Evolutionary conservation across 2,888 invertebrate species (phyloP), one percentile per base, ranked within the genome.

Genomic region (Apomyelois bistriatella): DNA sequence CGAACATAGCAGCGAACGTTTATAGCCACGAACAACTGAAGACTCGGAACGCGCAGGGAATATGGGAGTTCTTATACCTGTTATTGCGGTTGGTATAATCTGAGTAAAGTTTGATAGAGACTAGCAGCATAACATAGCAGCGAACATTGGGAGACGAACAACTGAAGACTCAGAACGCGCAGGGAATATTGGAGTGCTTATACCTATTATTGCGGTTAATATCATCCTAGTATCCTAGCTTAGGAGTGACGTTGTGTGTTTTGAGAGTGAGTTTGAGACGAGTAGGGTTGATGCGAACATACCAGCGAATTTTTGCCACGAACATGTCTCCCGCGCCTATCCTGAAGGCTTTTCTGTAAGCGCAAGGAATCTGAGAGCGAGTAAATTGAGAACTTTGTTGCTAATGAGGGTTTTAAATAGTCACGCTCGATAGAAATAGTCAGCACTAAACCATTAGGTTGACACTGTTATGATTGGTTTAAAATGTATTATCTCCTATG

Each of bases 61-160:
- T 83, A 90, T 99, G 52, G 99, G 99, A 28, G 97, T 99, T 56
- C 90, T 99, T 0, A 98, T 99, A 79, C 99, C 99, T 0, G 99
- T 99, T 6, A 98, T 99, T 66, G 98, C 99, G 40, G 96, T 96
- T 1, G 7, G 32, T 9, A 4, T 32, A n/a, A n/a, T n/a, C n/a
- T n/a, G n/a, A n/a, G n/a, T n/a, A n/a, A n/a, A n/a, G n/a, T n/a
- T n/a, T n/a, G n/a, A n/a, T n/a, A n/a, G n/a, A n/a, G n/a, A n/a
- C n/a, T n/a, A n/a, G n/a, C n/a, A n/a, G n/a, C n/a, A n/a, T n/a
- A 98, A 98, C 84, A 98, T 99, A 65, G 98, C 99, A 0, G 97
- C 96, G 41, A 98, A 98, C 77, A 94, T 99, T 13, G 95, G 97
- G 69, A 97, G 97, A 97, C 98, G 59, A 84, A 92, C 0, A 95